A percentile compares a stretch with the other conserved stretches of the same genome.
Evolutionary conservation across 2,888 invertebrate genomes (phyloP).

Genomic region (Octonoba sinensis): DNA sequence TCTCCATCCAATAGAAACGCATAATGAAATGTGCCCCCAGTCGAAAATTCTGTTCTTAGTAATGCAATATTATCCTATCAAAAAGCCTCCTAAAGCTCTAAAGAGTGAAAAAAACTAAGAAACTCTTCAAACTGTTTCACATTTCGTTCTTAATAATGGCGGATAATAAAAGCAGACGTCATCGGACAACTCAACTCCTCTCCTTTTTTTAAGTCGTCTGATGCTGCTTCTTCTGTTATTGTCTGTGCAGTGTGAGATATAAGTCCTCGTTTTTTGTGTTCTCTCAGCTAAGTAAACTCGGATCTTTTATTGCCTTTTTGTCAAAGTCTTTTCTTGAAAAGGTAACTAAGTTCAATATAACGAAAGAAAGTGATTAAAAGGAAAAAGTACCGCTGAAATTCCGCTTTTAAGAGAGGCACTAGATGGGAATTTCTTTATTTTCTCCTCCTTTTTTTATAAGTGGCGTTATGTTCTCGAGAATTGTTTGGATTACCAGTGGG

Average conservation of each 20-base stretch:
- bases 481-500: constrained; percentile 31
- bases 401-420: constrained; percentile 50
- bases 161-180: constrained; percentile 63
- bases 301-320: constrained; percentile 62
- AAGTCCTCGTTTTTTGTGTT: constrained; percentile 47
- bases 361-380: constrained; percentile 61
- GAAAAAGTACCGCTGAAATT: constrained; percentile 53
- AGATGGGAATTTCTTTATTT: constrained; percentile 20
- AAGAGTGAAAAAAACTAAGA: constrained; percentile 5
- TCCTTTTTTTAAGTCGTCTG: constrained; percentile 36
- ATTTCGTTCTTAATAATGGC: constrained; percentile 62
- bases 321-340: constrained; percentile 61
- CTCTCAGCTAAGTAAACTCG: constrained; percentile 61
- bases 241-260: constrained; percentile 48
- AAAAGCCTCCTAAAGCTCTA: constrained; percentile 46
- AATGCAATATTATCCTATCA: constrained; percentile 63
- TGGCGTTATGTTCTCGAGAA: constrained; percentile 27
- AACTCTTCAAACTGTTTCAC: constrained; percentile 59
- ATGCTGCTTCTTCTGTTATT: constrained; percentile 53
- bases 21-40: constrained; percentile 58
- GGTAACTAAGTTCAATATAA: constrained; percentile 64
- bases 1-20: constrained; percentile 57
- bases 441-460: constrained; percentile 12
- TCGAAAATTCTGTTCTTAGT: constrained; percentile 48
- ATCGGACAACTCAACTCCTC: constrained; percentile 58